These are phyloP conservation scores for Dolichotis patagonum DNA, from an alignment of 2,113 vertebrate species.

Conservation along the genomic window DNA sequence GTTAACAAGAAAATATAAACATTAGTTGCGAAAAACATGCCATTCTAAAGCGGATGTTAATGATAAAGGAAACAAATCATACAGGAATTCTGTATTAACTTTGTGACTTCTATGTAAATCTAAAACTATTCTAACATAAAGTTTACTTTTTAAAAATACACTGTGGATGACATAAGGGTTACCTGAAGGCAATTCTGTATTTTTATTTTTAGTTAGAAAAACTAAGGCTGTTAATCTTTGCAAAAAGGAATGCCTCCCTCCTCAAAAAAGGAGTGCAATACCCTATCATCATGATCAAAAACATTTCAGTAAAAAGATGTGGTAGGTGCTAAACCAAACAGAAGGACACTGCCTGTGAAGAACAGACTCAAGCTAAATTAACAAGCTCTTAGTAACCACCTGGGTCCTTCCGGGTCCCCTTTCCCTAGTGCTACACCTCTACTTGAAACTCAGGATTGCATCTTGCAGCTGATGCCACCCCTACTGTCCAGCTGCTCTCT, in stretches of 20 bases:
- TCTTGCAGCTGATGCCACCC: constrained; percentile 81
- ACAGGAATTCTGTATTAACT: not conserved
- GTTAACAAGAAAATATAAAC: not conserved
- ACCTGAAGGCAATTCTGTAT: constrained; percentile 46
- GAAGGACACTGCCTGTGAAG: constrained; percentile 44
- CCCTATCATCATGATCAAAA: constrained; percentile 55
- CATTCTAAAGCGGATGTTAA: not conserved
- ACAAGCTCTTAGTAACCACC: constrained; percentile 76
- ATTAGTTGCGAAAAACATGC: constrained; percentile 9
- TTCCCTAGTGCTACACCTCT: constrained; percentile 76
- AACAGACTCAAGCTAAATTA: constrained; percentile 71
- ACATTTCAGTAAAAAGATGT: constrained; percentile 66
- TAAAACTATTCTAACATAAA: constrained; percentile 3
- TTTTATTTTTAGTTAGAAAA: constrained; percentile 37
- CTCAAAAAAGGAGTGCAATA: not conserved
- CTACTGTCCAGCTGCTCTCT: constrained; percentile 83
- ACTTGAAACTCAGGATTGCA: constrained; percentile 76
- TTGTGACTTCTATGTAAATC: constrained; percentile 16
- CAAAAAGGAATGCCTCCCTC: constrained; percentile 27
- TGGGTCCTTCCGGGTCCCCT: constrained; percentile 74
- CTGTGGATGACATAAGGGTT: not conserved
- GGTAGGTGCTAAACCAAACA: constrained; percentile 67
- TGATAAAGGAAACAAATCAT: constrained; percentile 25
- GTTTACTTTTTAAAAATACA: constrained; percentile 22
- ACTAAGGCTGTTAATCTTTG: constrained; percentile 57